Conservation (phyloP, 2,888 invertebrate genomes). For the Toxonevra muliebris region DNA sequence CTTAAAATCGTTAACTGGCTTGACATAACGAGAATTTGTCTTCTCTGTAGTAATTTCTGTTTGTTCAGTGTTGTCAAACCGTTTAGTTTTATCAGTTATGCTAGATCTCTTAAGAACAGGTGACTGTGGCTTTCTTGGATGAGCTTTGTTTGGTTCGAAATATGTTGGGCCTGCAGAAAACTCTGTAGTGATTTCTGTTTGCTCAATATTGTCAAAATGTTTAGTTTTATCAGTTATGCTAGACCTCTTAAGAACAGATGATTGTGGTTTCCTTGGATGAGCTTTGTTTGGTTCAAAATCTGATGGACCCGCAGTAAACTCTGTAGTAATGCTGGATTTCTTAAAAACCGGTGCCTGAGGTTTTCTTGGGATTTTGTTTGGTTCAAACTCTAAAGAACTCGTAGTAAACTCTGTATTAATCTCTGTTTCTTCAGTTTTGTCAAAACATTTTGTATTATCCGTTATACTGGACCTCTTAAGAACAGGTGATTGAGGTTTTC, state of each 20-base stretch:
- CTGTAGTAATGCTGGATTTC: background rate
- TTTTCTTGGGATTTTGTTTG: conserved; percentile 21
- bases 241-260: conserved; percentile 17
- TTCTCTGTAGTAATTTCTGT: background rate
- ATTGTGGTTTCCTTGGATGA: conserved; percentile 21
- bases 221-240: background rate
- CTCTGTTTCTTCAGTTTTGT: background rate
- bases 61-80: background rate
- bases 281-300: conserved; percentile 42
- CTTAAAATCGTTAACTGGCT: background rate
- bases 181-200: conserved; percentile 20
- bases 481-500: conserved; percentile 26
- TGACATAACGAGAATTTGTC: background rate
- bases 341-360: conserved; percentile 19
- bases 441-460: background rate
- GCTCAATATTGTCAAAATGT: background rate
- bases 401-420: background rate
- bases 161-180: background rate
- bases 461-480: conserved; percentile 6
- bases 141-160: conserved; percentile 27
- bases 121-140: conserved; percentile 25
- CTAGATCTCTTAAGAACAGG: conserved; percentile 17
- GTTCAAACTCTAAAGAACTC: no score
- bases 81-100: background rate
- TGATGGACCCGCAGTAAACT: conserved; percentile 62